Base-by-base conservation (phyloP, 2,888 invertebrate genomes). In the Platycheirus rosarum region DNA sequence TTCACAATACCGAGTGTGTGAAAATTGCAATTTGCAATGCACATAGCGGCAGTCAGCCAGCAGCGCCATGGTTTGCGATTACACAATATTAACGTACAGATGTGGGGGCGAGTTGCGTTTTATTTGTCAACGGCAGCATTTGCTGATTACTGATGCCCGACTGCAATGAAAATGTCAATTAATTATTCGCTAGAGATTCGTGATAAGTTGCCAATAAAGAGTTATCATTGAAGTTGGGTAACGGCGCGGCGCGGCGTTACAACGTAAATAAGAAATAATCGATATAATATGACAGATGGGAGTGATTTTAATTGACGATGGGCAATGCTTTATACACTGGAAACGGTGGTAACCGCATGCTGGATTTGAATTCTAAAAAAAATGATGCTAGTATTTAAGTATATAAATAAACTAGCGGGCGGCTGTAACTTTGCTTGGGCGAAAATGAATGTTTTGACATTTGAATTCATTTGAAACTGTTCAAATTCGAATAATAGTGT, bases 31-130 rank as follows among this genome's bases (percentile, higher is more conserved):
- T 32, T 32, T 1, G 60, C 29, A 32, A 57, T 35, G 35, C 23
- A 23, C 23, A 23, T 23, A 23, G 6, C 23, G 23, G 23, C 23
- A 23, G 23, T 23, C 23, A 2, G 23, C 23, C n/a, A n/a, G 23
- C 6, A 2, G 5, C 29, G 29, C 8, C 29, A 7, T 32, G 13
- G 57, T 73, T 53, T 20, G 8, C 42, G 60, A 60, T 60, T 60
- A 60, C 44, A n/a, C 23, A 60, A 60, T 13, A 29, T 2, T 29
- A 8, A 23, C 3, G 23, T 16, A 23, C n/a, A n/a, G n/a, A n/a
- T n/a, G n/a, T n/a, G 60, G 29, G 60, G 60, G 60, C 16, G 69
- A 55, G 46, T 20, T 74, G 65, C 32, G 40, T 74, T 74, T 55
- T 57, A 73, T 73, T 73, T 57, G 55, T 48, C 40, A 65, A 65